These are phyloP conservation scores for Sebastolobus altivelis DNA, from an alignment of 2,797 vertebrate species.

Conservation along the genomic window DNA sequence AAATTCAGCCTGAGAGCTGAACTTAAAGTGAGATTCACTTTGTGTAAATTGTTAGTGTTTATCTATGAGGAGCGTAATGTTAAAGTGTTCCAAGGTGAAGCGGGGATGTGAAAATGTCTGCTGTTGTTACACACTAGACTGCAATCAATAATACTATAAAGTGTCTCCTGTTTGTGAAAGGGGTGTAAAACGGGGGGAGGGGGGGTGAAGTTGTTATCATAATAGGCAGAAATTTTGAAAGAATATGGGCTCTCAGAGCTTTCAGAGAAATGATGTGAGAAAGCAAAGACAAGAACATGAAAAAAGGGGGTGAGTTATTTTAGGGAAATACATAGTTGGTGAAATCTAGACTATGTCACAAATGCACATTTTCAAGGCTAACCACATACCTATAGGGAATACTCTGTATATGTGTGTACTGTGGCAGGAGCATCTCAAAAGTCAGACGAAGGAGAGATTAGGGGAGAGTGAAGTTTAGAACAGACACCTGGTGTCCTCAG, in stretches of 20 bases:
- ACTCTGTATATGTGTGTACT: background rate
- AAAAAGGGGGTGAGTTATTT: slow-evolving; percentile 23
- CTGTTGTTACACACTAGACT: slow-evolving; percentile 3
- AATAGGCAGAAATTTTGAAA: slow-evolving; percentile 24
- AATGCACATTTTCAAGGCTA: slow-evolving; percentile 48
- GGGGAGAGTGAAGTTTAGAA: slow-evolving; percentile 54
- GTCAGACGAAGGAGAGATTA: slow-evolving; percentile 53
- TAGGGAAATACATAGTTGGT: slow-evolving; percentile 18
- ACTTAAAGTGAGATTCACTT: slow-evolving; percentile 44
- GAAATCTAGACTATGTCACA: slow-evolving; percentile 45
- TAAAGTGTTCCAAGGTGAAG: slow-evolving; percentile 28
- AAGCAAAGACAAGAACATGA: background rate
- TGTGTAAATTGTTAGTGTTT: slow-evolving; percentile 16
- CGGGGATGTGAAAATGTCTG: slow-evolving; percentile 12
- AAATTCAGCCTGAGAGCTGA: slow-evolving; percentile 5
- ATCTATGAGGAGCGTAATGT: background rate
- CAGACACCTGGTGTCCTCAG: slow-evolving; percentile 52
- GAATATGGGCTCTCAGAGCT: slow-evolving; percentile 18
- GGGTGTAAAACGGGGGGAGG: background rate
- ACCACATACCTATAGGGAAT: slow-evolving; percentile 21
- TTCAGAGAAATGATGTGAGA: slow-evolving; percentile 20
- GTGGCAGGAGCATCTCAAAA: slow-evolving; percentile 34
- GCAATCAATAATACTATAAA: slow-evolving; percentile 16
- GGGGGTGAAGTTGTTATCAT: background rate
- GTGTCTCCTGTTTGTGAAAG: slow-evolving; percentile 14